Base-by-base conservation (phyloP, 2,888 invertebrate genomes). In the Endotricha flammealis region DNA sequence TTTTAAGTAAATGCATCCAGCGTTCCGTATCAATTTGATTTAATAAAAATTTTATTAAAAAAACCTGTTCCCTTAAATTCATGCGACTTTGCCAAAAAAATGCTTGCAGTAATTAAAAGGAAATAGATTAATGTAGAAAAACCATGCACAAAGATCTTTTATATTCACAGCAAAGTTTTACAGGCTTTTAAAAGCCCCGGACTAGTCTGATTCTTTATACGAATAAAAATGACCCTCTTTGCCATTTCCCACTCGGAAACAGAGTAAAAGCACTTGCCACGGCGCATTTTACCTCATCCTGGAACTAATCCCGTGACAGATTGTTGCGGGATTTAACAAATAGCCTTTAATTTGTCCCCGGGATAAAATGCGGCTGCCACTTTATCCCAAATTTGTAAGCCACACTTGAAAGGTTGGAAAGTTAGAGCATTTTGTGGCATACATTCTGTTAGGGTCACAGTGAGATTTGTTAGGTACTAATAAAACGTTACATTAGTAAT, bases 221-320 rank as follows among this genome's bases (percentile, higher is more conserved):
- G n/a, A n/a, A n/a, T n/a, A n/a, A n/a, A n/a, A n/a, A n/a, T n/a
- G n/a, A n/a, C n/a, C n/a, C n/a, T n/a, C n/a, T n/a, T n/a, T 25
- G 31, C 17, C 34, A 7, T 35, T 27, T 22, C 29, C 20, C 9
- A 20, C 22, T 28, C 28, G 12, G 35, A 36, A 38, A 41, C 36
- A 36, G 36, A 13, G 13, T 9, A 7, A 20, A 28, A 33, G 31
- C 17, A 23, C 31, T 29, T 38, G 20, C 24, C 29, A 13, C 29
- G 22, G 34, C 31, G 37, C 37, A 35, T 40, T 41, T 32, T 38
- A 28, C 33, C 31, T 29, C 12, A 25, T 17, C 32, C 27, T 34
- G 28, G n/a, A 31, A 32, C 33, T 46, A 44, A 50, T 42, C 43
- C 46, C 34, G 25, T 44, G 46, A 45, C 40, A 46, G 36, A 50